Evolutionary conservation across 2,797 vertebrate species (phyloP).

Genomic region (Channallabes apus): DNA sequence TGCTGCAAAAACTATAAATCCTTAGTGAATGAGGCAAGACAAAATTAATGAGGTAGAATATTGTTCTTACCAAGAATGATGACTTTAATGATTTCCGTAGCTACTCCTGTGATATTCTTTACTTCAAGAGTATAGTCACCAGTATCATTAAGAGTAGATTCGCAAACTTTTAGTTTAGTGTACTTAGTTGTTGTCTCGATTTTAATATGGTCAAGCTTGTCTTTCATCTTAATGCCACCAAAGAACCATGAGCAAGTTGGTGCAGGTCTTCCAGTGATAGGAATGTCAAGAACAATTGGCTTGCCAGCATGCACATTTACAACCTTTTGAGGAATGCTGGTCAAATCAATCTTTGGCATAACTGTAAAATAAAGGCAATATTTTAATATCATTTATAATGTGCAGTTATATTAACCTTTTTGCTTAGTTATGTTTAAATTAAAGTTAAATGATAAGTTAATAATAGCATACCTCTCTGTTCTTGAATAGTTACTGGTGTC

Average conservation of each 20-base stretch:
- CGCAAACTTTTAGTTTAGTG: constrained; percentile 85
- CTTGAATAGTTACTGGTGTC: constrained; percentile 88
- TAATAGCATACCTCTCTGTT: constrained; percentile 82
- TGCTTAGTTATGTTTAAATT: background rate
- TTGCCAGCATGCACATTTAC: constrained; percentile 87
- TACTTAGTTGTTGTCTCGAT: constrained; percentile 86
- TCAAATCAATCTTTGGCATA: constrained; percentile 88
- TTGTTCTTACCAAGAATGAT: constrained; percentile 91
- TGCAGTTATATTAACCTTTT: background rate
- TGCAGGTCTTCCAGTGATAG: constrained; percentile 85
- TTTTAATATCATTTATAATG: background rate
- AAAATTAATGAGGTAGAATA: background rate
- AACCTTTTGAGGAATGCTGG: constrained; percentile 93
- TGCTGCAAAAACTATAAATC: background rate
- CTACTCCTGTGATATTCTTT: constrained; percentile 87
- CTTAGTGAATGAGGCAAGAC: constrained; percentile 20
- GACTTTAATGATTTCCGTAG: constrained; percentile 87
- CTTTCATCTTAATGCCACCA: constrained; percentile 86
- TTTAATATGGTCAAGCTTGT: constrained; percentile 90
- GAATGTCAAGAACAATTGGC: constrained; percentile 88
- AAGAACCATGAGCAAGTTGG: constrained; percentile 91
- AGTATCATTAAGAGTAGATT: constrained; percentile 92
- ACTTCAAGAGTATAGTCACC: constrained; percentile 90
- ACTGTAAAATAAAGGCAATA: constrained; percentile 71
- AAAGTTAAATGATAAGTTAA: background rate